Conservation (phyloP, 2,888 invertebrate genomes). For the Clepsis dumicolana region DNA sequence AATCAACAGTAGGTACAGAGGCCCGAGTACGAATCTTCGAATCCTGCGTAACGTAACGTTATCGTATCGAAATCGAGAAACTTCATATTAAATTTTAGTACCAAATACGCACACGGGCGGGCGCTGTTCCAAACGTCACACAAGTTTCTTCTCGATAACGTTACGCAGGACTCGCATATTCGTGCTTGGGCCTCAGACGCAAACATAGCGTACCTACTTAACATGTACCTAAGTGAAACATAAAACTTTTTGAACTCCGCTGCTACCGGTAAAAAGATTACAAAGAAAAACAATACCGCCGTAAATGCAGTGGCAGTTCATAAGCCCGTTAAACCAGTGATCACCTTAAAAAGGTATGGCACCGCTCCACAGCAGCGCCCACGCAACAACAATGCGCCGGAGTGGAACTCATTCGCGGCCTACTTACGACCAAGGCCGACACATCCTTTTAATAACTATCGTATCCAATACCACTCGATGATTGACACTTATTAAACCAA, state of each 20-base stretch:
- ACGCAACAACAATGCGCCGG: constrained; percentile 49
- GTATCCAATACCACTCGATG: constrained; percentile 60
- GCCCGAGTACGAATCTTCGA: too few species aligned
- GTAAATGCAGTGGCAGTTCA: constrained; percentile 22
- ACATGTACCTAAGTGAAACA: not conserved
- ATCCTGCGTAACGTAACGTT: too few species aligned
- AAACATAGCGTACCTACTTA: not conserved
- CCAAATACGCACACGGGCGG: too few species aligned
- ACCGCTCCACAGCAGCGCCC: constrained; percentile 49
- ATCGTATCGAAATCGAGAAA: too few species aligned
- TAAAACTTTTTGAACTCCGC: not conserved
- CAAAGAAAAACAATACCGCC: constrained; percentile 5
- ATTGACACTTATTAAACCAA: constrained; percentile 60
- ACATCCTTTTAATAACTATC: constrained; percentile 68
- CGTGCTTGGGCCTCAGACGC: too few species aligned
- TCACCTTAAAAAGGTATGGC: constrained; percentile 19
- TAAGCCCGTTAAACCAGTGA: constrained; percentile 22
- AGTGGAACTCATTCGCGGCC: constrained; percentile 69
- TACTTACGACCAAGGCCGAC: constrained; percentile 70
- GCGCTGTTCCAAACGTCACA: too few species aligned
- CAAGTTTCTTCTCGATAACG: too few species aligned
- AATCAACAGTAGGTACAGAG: too few species aligned
- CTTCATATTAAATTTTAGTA: too few species aligned
- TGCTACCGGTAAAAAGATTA: not conserved
- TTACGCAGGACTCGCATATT: too few species aligned